These are phyloP conservation scores for Halictus quadricinctus DNA, from an alignment of 2,888 invertebrate species.

Conservation along the genomic window DNA sequence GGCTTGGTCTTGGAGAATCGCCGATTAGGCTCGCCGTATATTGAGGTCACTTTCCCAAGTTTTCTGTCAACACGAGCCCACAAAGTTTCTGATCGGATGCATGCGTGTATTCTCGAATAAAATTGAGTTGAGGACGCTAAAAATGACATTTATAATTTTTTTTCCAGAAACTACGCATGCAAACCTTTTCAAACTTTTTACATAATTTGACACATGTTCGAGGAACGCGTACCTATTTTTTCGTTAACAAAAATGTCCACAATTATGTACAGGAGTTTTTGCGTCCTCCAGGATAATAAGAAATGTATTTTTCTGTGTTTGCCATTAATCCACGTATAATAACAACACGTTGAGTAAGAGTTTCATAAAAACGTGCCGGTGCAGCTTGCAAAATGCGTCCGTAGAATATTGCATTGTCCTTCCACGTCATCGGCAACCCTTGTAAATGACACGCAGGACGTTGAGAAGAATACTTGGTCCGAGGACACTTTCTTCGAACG, in stretches of 20 bases:
- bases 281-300: not conserved
- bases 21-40: not conserved
- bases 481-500: constrained; percentile 1
- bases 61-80: not conserved
- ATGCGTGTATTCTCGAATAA: too few species aligned
- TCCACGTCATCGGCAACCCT: not conserved
- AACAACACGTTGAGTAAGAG: not conserved
- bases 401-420: not conserved
- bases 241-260: not conserved
- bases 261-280: not conserved
- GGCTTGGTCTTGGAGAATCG: not conserved
- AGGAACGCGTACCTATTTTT: not conserved
- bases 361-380: not conserved
- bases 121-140: too few species aligned
- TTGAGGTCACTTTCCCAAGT: not conserved
- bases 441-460: constrained; percentile 1
- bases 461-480: not conserved
- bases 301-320: not conserved
- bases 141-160: too few species aligned
- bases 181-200: too few species aligned
- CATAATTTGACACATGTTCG: too few species aligned
- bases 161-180: too few species aligned
- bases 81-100: not conserved
- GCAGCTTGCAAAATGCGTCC: not conserved
- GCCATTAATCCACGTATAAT: too few species aligned